These are phyloP conservation scores for Ochropacha duplaris DNA, from an alignment of 2,888 invertebrate species.

Conservation along the genomic window DNA sequence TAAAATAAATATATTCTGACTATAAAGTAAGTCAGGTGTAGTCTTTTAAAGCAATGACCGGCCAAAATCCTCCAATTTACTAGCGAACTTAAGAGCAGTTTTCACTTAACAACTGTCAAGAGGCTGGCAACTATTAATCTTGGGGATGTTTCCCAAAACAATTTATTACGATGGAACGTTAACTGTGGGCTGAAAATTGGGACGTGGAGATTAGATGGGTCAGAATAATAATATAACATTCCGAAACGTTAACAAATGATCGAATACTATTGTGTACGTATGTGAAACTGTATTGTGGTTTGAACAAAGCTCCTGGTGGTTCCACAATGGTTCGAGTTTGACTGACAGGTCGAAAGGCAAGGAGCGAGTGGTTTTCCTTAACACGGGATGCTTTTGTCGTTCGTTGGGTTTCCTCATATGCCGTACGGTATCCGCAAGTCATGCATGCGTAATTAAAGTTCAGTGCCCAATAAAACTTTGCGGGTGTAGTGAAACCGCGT, in stretches of 20 bases:
- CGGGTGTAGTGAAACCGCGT: conserved; percentile 16
- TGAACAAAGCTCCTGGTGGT: conserved; percentile 28
- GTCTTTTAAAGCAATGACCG: conserved; percentile 28
- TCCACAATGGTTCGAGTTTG: conserved; percentile 21
- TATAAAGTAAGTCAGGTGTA: not conserved
- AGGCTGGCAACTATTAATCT: conserved; percentile 71
- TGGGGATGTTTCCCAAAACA: conserved; percentile 70
- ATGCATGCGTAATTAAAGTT: conserved; percentile 68
- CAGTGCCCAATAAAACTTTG: conserved; percentile 34
- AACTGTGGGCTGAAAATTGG: conserved; percentile 59
- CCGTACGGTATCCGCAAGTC: conserved; percentile 44
- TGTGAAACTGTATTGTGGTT: conserved; percentile 29
- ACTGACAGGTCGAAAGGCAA: conserved; percentile 23
- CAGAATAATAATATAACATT: conserved; percentile 49
- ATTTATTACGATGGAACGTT: conserved; percentile 69
- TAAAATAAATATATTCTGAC: not conserved
- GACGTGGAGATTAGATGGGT: conserved; percentile 61
- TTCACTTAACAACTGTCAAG: conserved; percentile 68
- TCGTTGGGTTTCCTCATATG: not conserved
- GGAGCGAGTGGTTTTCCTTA: not conserved
- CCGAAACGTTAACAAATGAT: conserved; percentile 50
- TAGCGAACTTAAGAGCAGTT: conserved; percentile 52
- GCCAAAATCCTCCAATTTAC: conserved; percentile 47
- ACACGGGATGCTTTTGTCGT: conserved; percentile 3
- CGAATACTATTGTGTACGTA: conserved; percentile 34